These are phyloP conservation scores for Otolemur garnettii DNA, from an alignment of 2,113 vertebrate genomes.

Conservation along the genomic window DNA sequence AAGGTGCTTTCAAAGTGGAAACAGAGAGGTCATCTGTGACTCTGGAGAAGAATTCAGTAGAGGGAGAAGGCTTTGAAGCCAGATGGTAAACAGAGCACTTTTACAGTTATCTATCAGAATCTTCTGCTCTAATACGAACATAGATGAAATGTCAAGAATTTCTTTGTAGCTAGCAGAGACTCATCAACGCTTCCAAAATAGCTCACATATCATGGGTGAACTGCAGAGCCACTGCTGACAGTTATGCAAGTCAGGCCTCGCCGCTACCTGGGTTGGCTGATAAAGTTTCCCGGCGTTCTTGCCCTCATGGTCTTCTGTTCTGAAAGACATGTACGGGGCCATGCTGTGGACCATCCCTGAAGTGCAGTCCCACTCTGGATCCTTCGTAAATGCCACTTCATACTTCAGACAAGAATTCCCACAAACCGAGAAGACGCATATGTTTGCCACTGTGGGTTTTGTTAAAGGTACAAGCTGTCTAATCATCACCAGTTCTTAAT, in stretches of 20 bases:
- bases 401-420: background rate
- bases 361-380: background rate
- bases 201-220: slow-evolving; percentile 33
- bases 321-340: background rate
- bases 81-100: background rate
- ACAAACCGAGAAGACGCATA: slow-evolving; percentile 17
- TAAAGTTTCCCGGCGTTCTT: background rate
- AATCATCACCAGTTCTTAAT: slow-evolving; percentile 29
- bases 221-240: background rate
- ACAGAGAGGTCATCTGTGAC: background rate
- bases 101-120: background rate
- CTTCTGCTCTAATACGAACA: background rate
- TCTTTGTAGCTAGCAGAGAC: slow-evolving; percentile 56
- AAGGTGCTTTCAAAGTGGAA: background rate
- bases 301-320: background rate
- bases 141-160: slow-evolving; percentile 40
- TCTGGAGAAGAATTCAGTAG: background rate
- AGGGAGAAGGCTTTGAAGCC: background rate
- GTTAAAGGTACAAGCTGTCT: slow-evolving; percentile 59
- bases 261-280: background rate
- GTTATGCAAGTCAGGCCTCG: background rate
- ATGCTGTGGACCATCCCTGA: background rate
- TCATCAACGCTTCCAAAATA: slow-evolving; percentile 49
- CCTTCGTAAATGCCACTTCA: slow-evolving; percentile 21
- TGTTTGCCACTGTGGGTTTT: slow-evolving; percentile 43